Evolutionary conservation across 2,797 vertebrate species (phyloP), one percentile per base, ranked within the genome.

Genomic region (Ateles fusciceps): DNA sequence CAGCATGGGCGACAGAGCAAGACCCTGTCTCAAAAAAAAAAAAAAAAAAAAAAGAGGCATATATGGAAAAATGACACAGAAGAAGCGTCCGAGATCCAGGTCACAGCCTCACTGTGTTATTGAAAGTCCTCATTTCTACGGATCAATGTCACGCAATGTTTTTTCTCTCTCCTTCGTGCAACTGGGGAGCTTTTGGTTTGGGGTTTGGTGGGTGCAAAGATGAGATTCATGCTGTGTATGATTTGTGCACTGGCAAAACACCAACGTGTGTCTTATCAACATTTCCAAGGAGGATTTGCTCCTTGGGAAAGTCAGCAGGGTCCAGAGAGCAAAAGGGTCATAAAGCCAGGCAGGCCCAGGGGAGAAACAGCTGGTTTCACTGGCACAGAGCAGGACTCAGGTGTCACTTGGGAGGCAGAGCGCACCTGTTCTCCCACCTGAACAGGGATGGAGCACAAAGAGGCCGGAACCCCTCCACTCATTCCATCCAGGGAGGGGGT

Each of bases 291-390:
- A 89, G 42, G 83, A 59, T 1, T 26, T 33, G 36, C 48, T 72
- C 39, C 80, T 30, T 17, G 46, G 44, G 44, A 28, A 83, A 92
- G 42, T 8, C 4, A 10, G 19, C 81, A 52, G 55, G 71, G 94
- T 96, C 89, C 96, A 97, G 91, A 97, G 96, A 78, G 89, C 97
- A 68, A 39, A 19, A 81, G 55, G 71, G 28, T 22, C 61, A 59
- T 64, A 92, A 39, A 59, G 19, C 7, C 95, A 68, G 46, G 0
- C 5, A 5, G 68, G 24, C 36, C 30, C 21, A 0, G 28, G 10
- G 36, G 57, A 84, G 12, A 33, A 13, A 14, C 4, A 7, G 75
- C 24, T 0, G 36, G 36, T 26, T 22, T 36, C 12, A 3, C 85
- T 17, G 5, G 39, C 4, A 0, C 57, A 3, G 12, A 7, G 50